phyloP scores from a whole-genome alignment of 2,888 invertebrate species.

The Callyntrura guangdongensis region DNA sequence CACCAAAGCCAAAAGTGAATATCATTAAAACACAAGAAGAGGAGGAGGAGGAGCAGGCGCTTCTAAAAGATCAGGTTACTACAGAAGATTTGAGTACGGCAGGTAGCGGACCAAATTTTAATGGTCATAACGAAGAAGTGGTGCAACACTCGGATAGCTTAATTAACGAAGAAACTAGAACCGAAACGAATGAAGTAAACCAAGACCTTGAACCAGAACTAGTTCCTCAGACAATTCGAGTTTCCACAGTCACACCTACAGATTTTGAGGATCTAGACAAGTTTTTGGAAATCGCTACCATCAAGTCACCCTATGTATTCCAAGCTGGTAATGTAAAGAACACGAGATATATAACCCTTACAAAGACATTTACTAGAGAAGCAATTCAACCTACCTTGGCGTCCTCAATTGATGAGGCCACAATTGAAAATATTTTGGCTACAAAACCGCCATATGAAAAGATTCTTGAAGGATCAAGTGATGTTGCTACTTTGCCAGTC shows the following conservation, averaged over 20 bases:
- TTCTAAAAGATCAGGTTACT: conserved; percentile 23
- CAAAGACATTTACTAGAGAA: conserved; percentile 86
- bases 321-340: conserved; percentile 95
- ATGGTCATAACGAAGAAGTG: conserved; percentile 64
- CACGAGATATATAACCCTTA: conserved; percentile 95
- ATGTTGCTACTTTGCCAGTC: conserved; percentile 93
- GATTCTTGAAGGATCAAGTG: conserved; percentile 87
- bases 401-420: conserved; percentile 78
- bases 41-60: conserved; percentile 74
- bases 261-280: conserved; percentile 95
- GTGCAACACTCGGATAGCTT: conserved; percentile 74
- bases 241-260: conserved; percentile 95
- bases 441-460: conserved; percentile 94
- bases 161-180: conserved; percentile 81
- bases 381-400: conserved; percentile 84
- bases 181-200: conserved; percentile 83
- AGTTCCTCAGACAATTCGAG: conserved; percentile 93
- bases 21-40: conserved; percentile 84
- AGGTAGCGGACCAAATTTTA: conserved; percentile 62
- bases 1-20: conserved; percentile 93
- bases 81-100: conserved; percentile 73
- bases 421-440: conserved; percentile 92
- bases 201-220: conserved; percentile 83
- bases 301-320: conserved; percentile 95
- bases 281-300: conserved; percentile 92